Percentiles rank a stretch among this genome's conserved stretches.
Conservation (phyloP, 2,888 invertebrate species). For the Erebia aethiops region DNA sequence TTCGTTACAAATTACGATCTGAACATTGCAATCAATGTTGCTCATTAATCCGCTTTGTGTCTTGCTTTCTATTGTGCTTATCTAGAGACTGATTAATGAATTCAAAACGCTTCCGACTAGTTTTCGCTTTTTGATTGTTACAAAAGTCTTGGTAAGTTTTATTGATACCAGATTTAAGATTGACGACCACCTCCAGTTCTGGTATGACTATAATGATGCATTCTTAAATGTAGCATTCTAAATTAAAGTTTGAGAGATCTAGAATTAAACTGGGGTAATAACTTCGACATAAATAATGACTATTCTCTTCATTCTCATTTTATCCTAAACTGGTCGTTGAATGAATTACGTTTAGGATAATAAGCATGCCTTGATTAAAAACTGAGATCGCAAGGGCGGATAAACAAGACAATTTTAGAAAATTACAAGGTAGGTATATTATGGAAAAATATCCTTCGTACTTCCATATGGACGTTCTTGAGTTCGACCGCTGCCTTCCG, state of each 20-base stretch:
- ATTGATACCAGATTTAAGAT: not conserved
- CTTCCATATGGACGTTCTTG: constrained; percentile 22
- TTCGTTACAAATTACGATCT: constrained; percentile 31
- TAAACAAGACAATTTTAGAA: constrained; percentile 12
- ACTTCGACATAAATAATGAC: not conserved
- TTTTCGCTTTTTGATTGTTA: constrained; percentile 24
- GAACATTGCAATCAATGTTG: constrained; percentile 31
- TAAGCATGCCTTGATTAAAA: constrained; percentile 5
- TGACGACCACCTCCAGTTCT: not conserved
- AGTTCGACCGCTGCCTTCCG: constrained; percentile 24
- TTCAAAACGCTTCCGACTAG: constrained; percentile 30
- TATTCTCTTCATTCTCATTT: not conserved
- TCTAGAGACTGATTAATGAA: constrained; percentile 27
- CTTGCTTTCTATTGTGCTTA: constrained; percentile 24
- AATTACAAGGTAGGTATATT: constrained; percentile 18
- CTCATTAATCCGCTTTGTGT: constrained; percentile 33
- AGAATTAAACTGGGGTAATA: not conserved
- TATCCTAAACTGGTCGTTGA: not conserved
- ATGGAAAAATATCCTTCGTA: constrained; percentile 6
- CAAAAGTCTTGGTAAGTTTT: not conserved
- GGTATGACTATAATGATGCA: not conserved
- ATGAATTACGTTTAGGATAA: constrained; percentile 1
- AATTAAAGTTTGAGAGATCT: too few species aligned
- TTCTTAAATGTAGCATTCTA: not conserved
- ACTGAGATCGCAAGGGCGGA: constrained; percentile 3